phyloP scores from a whole-genome alignment of 1,140 invertebrate genomes.

The Aphidius ervi region DNA sequence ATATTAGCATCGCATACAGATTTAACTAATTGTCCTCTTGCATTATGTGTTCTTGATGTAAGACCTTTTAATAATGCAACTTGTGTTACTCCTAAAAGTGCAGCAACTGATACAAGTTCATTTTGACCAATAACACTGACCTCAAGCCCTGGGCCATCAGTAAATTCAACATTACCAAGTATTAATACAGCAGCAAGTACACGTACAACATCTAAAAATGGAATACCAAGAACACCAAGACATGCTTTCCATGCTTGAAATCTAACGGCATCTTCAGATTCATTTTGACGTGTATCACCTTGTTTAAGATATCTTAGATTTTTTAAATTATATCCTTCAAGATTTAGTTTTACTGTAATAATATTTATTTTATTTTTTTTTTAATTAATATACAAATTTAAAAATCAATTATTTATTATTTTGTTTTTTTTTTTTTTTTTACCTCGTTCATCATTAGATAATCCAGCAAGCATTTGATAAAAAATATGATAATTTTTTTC shows the following conservation, averaged over 20 bases:
- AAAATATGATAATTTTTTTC: conserved; percentile 98
- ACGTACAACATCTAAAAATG: conserved; percentile 87
- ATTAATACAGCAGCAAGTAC: conserved; percentile 86
- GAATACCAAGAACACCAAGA: conserved; percentile 83
- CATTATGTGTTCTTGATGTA: conserved; percentile 78
- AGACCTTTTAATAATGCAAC: conserved; percentile 75
- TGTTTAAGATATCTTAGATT: conserved; percentile 77
- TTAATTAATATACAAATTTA: neutral
- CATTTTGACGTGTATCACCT: conserved; percentile 71
- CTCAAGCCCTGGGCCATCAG: conserved; percentile 68
- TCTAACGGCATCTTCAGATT: conserved; percentile 69
- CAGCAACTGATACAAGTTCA: conserved; percentile 79
- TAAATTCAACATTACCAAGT: conserved; percentile 86
- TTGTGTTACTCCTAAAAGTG: conserved; percentile 74
- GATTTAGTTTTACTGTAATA: conserved; percentile 64
- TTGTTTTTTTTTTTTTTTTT: conserved; percentile 20
- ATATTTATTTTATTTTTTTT: neutral
- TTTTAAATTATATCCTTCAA: conserved; percentile 77
- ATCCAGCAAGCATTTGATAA: conserved; percentile 92
- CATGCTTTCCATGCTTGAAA: conserved; percentile 89
- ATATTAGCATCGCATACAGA: conserved; percentile 79
- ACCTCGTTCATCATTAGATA: conserved; percentile 81
- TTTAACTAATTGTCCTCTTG: conserved; percentile 77
- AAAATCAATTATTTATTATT: neutral
- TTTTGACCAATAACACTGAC: conserved; percentile 73